Evolutionary conservation across 2,797 vertebrate species (phyloP).

Genomic region (Acridotheres tristis): DNA sequence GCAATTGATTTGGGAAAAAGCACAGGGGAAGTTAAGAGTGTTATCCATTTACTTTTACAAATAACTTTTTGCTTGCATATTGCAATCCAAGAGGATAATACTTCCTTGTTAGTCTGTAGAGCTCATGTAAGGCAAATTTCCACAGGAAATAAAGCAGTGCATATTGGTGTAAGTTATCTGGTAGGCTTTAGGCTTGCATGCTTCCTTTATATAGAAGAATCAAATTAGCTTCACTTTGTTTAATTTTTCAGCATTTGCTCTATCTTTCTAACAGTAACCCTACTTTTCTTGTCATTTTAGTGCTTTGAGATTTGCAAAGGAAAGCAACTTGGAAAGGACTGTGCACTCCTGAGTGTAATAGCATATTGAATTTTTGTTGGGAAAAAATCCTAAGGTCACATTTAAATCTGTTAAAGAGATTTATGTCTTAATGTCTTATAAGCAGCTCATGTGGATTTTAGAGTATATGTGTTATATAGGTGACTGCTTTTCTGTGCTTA

Average conservation of each 20-base stretch:
- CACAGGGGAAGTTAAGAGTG: background rate
- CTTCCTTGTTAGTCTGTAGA: background rate
- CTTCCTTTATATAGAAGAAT: background rate
- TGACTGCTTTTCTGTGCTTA: background rate
- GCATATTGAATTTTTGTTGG: background rate
- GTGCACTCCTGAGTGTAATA: background rate
- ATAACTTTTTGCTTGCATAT: background rate
- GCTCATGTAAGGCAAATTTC: background rate
- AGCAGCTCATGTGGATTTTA: background rate
- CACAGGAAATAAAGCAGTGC: background rate
- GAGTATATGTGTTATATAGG: background rate
- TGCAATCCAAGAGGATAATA: background rate
- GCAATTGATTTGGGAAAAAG: background rate
- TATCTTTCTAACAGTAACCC: background rate
- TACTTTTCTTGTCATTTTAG: background rate
- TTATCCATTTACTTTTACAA: background rate
- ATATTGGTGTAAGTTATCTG: background rate
- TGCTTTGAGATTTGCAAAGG: background rate
- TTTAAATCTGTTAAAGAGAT: background rate
- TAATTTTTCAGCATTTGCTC: background rate
- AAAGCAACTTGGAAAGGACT: background rate
- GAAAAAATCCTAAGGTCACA: background rate
- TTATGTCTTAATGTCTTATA: background rate
- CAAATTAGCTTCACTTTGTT: background rate
- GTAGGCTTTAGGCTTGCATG: background rate